Conservation (phyloP, 2,888 invertebrate species). For the Geophilus truncorum region DNA sequence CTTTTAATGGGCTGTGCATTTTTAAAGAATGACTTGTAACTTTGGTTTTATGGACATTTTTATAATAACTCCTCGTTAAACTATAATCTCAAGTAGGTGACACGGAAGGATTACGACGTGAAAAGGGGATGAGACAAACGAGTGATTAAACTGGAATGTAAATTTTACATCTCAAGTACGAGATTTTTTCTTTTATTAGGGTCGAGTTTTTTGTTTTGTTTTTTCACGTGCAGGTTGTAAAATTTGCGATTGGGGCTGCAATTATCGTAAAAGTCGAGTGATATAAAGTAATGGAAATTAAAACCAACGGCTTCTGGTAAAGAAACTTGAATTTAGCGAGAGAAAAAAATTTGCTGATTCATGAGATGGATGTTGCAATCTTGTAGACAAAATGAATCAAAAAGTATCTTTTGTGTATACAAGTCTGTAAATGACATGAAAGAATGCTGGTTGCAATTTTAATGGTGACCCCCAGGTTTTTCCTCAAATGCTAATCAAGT, state of each 20-base stretch:
- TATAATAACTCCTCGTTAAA: not conserved
- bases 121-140: not conserved
- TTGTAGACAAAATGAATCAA: not conserved
- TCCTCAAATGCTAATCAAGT: conserved; percentile 8
- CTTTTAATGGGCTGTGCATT: not conserved
- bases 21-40: too few species aligned
- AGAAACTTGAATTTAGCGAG: not conserved
- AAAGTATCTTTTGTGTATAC: not conserved
- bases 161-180: not conserved
- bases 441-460: conserved; percentile 1
- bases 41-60: not conserved
- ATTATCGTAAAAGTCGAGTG: not conserved
- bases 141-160: not conserved
- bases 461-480: conserved; percentile 18
- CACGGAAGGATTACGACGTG: not conserved
- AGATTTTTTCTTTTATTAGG: not conserved
- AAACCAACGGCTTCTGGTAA: not conserved
- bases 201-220: not conserved
- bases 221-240: not conserved
- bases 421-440: not conserved
- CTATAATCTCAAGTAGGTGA: too few species aligned
- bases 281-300: not conserved
- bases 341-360: not conserved
- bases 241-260: not conserved
- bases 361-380: not conserved